These are phyloP conservation scores for Pedetes capensis DNA, from an alignment of 2,113 vertebrate genomes.

Conservation along the genomic window DNA sequence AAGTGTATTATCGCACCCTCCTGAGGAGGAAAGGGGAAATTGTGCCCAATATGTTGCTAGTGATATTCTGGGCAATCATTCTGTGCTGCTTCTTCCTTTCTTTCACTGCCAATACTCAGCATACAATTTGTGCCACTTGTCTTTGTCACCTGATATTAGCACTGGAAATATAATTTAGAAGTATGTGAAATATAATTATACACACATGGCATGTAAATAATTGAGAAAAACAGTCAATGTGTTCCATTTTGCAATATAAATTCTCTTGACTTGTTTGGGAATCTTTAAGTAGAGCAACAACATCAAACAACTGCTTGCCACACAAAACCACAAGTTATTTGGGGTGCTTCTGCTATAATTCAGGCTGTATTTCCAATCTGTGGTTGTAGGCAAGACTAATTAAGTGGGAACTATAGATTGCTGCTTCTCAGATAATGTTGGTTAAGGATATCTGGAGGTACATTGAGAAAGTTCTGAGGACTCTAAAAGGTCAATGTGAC, in stretches of 20 bases:
- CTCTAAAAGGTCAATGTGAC: slow-evolving; percentile 22
- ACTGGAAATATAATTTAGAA: background rate
- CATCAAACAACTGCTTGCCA: background rate
- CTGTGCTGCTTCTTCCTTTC: background rate
- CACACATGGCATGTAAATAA: background rate
- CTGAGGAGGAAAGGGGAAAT: background rate
- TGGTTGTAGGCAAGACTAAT: background rate
- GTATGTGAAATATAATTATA: background rate
- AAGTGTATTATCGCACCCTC: background rate
- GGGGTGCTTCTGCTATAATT: background rate
- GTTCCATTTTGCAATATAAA: background rate
- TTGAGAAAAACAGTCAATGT: background rate
- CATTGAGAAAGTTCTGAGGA: background rate
- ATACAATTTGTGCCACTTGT: background rate
- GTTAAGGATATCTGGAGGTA: background rate
- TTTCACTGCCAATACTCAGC: background rate
- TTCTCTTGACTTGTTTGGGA: background rate
- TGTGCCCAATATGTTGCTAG: background rate
- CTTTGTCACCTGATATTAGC: background rate
- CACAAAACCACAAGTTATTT: background rate
- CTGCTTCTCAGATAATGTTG: background rate
- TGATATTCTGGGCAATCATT: background rate
- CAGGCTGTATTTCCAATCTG: background rate
- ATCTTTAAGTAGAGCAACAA: background rate
- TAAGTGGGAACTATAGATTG: background rate